These are phyloP conservation scores for Amblyraja radiata DNA, from an alignment of 2,797 vertebrate species.

Conservation along the genomic window DNA sequence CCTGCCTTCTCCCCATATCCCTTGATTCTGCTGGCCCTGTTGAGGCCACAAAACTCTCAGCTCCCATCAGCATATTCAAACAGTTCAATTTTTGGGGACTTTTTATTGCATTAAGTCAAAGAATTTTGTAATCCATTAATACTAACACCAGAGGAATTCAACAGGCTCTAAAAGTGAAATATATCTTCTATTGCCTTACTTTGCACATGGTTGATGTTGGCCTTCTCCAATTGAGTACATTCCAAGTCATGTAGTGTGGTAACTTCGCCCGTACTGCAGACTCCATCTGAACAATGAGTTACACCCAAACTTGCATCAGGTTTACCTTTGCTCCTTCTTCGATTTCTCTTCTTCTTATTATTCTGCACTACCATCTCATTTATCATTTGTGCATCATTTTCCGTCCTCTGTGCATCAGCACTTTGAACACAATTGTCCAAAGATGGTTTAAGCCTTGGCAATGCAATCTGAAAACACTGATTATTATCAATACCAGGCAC, in stretches of 20 bases:
- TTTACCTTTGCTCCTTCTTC: conserved; percentile 44
- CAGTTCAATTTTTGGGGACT: background rate
- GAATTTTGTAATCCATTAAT: conserved; percentile 1
- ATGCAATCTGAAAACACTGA: background rate
- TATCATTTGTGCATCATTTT: background rate
- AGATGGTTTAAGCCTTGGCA: background rate
- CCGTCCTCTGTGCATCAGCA: background rate
- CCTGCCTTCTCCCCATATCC: no score
- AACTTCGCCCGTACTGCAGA: background rate
- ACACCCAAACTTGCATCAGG: conserved; percentile 45
- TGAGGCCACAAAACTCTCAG: background rate
- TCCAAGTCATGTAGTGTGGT: conserved; percentile 18
- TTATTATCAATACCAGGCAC: background rate
- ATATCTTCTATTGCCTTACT: conserved; percentile 29
- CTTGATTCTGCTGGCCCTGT: background rate
- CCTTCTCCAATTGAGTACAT: background rate
- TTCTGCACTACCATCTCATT: conserved; percentile 49
- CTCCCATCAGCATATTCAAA: background rate
- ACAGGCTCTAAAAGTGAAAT: conserved; percentile 11
- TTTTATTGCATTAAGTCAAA: background rate
- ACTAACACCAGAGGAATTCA: background rate
- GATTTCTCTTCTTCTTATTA: conserved; percentile 52
- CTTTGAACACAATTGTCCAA: background rate
- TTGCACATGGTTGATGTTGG: background rate
- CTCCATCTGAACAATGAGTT: conserved; percentile 18